Evolutionary conservation across 2,113 vertebrate species (phyloP), one percentile per base, ranked within the genome.

Genomic region (Dunckerocampus dactyliophorus): DNA sequence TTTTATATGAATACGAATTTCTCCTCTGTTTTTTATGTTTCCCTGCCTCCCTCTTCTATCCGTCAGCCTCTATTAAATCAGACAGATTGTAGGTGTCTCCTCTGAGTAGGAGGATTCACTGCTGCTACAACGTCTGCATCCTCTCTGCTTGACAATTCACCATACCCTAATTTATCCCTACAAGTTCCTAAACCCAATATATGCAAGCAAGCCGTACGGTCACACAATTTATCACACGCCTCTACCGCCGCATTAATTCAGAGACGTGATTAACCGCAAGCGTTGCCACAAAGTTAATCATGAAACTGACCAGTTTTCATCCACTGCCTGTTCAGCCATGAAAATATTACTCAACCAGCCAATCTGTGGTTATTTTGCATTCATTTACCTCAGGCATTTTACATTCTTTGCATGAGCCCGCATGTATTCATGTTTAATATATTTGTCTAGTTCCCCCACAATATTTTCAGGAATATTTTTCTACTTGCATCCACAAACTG

Each of bases 211-310:
- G 14, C 61, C 74, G 21, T 56, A 34, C 61, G 61, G 60, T 68
- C 68, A 72, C 69, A 47, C 66, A 65, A 75, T 80, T 85, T 72
- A 85, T 85, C 78, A 85, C 69, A 71, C 55, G 53, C 62, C 31
- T 28, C 62, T 31, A 53, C 61, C 59, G 63, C 70, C 14, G 56
- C 61, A 87, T 81, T 83, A 76, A 81, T 71, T 76, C 17, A 1
- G 28, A 37, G 31, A 19, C 52, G 3, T 37, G 31, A 55, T 55
- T 55, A 55, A 55, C 52, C 34, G 31, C 52, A 3, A 19, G 52
- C 52, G 6, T 34, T 20, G 17, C 52, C 17, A 79, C 74, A 74
- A 72, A 78, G 69, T 74, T 59, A 14, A 19, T 77, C 77, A 79
- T 64, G 80, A 76, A 82, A 84, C 79, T 69, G 71, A 56, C 73